These are phyloP conservation scores for Microplitis deprimator DNA, from an alignment of 2,888 invertebrate genomes.

Conservation along the genomic window DNA sequence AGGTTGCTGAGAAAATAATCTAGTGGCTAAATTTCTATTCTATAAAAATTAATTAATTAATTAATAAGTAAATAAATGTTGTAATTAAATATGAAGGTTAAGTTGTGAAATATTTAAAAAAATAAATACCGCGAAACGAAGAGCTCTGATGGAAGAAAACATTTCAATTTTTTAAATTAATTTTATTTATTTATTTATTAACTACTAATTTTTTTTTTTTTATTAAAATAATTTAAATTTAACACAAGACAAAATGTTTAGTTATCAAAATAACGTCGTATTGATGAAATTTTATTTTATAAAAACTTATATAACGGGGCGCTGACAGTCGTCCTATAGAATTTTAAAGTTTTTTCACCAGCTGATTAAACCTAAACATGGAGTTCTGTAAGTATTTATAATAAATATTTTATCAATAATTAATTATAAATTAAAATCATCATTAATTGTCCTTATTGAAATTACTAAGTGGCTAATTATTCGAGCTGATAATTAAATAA, in stretches of 20 bases:
- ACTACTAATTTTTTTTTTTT: neutral
- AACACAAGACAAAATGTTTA: neutral
- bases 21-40: conserved; percentile 10
- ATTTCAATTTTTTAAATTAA: neutral
- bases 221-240: neutral
- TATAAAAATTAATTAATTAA: conserved; percentile 16
- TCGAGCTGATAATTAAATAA: too few species aligned
- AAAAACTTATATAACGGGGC: neutral
- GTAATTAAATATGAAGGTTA: neutral
- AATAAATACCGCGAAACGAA: neutral
- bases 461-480: too few species aligned
- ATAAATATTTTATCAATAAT: neutral
- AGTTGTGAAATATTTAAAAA: neutral
- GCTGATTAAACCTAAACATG: neutral
- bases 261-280: neutral
- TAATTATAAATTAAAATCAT: neutral
- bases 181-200: neutral
- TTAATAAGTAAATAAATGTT: neutral
- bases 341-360: neutral
- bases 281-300: neutral
- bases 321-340: neutral
- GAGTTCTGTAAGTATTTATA: neutral
- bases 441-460: too few species aligned
- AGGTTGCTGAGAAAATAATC: conserved; percentile 38
- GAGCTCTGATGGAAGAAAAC: neutral